Evolutionary conservation across 2,888 invertebrate species (phyloP).

Genomic region (Drosophila incognita): DNA sequence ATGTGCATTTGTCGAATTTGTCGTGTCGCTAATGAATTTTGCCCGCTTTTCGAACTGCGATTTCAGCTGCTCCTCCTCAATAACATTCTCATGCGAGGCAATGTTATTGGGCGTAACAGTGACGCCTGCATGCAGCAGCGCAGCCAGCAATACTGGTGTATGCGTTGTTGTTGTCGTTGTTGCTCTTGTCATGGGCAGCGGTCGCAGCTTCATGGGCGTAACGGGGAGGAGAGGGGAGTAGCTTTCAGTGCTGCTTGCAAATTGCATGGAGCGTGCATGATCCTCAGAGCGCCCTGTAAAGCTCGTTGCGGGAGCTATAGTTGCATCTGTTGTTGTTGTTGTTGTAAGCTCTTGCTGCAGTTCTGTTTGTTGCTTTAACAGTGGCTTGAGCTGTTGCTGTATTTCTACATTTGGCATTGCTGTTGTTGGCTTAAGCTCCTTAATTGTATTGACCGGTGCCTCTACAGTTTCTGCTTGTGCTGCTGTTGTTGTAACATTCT

Average conservation of each 20-base stretch:
- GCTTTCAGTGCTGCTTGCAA: conserved; percentile 49
- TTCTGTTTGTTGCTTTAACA: not conserved
- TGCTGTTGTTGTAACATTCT: conserved; percentile 1
- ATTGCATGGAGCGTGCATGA: conserved; percentile 63
- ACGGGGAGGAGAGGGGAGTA: conserved; percentile 23
- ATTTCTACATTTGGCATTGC: not conserved
- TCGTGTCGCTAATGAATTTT: conserved; percentile 78
- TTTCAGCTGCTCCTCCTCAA: conserved; percentile 58
- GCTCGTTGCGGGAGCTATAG: conserved; percentile 1
- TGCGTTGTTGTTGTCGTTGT: conserved; percentile 33
- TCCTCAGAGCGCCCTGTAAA: conserved; percentile 45
- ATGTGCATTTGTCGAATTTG: conserved; percentile 79
- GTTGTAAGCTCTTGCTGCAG: not conserved
- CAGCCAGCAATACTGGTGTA: conserved; percentile 23
- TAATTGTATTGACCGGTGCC: not conserved
- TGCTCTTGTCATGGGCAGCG: conserved; percentile 50
- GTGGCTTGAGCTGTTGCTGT: not conserved
- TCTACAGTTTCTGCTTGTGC: not conserved
- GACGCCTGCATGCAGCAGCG: conserved; percentile 36
- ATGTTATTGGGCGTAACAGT: conserved; percentile 27
- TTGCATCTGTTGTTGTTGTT: conserved; percentile 19
- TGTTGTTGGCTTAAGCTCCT: not conserved
- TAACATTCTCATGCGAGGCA: conserved; percentile 65
- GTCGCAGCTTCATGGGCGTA: conserved; percentile 68
- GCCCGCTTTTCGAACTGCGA: conserved; percentile 74